phyloP scores from a whole-genome alignment of 2,888 invertebrate species.

The Epinotia brunnichana region DNA sequence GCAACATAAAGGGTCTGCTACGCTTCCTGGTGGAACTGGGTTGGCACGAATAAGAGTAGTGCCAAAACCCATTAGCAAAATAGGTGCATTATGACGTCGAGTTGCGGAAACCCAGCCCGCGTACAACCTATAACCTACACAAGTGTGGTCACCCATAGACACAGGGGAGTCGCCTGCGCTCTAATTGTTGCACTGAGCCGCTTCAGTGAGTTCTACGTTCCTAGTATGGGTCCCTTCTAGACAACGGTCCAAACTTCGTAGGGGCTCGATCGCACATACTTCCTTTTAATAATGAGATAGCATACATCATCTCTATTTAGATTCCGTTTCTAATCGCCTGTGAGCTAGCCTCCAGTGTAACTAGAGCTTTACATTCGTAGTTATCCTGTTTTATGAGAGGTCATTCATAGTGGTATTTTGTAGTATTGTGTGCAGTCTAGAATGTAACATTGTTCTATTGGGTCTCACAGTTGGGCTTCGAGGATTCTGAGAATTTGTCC shows the following conservation, averaged over 20 bases:
- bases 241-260: slow-evolving; percentile 2
- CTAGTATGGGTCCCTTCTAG: too few relatives aligned
- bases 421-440: neutral
- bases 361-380: neutral
- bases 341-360: neutral
- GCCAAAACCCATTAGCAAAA: too few relatives aligned
- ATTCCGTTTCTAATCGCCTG: neutral
- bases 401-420: neutral
- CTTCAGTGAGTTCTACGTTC: neutral
- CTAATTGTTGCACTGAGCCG: slow-evolving; percentile 22
- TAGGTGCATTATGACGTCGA: too few relatives aligned
- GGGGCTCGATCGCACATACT: neutral
- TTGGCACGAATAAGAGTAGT: too few relatives aligned
- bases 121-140: too few relatives aligned
- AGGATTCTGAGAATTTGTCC: too few relatives aligned
- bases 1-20: too few relatives aligned
- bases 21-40: too few relatives aligned
- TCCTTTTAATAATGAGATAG: neutral
- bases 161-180: neutral
- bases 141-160: neutral
- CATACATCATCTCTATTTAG: neutral
- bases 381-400: neutral
- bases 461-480: too few relatives aligned
- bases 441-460: neutral
- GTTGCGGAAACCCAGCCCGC: too few relatives aligned